Evolutionary conservation across 2,797 vertebrate genomes (phyloP), one percentile per base, ranked within the genome.

Genomic region (Pterois miles): DNA sequence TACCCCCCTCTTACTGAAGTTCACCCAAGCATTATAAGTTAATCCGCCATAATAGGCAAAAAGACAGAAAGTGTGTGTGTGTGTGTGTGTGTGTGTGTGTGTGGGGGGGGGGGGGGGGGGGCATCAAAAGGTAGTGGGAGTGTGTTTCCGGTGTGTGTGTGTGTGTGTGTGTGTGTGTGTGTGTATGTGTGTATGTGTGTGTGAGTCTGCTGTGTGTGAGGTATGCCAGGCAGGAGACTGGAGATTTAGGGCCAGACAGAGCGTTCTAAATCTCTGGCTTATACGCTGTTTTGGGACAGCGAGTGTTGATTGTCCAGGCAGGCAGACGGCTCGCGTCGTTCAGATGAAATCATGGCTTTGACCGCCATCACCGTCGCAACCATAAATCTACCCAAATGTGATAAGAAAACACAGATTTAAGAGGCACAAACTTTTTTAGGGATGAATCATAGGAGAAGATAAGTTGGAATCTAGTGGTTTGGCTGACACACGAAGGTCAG

Each of bases 21-120:
- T 92, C 94, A 94, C 94, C 91, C 94, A 95, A 95, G 94, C 94
- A 92, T 94, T 91, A 90, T 82, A 90, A 95, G 93, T 91, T 96
- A 95, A 96, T 96, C 94, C 93, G 22, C 85, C 83, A 89, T 96
- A 96, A 96, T 95, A 92, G 91, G 94, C 86, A 89, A 90, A 94
- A 93, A 88, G 86, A 89, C 81, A 81, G 81, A 89, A 87, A 69
- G 65, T 81, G 80, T 71, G 76, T 76, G 75, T 33, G 52, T 68
- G 83, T 53, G 48, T n/a, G 65, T 81, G 80, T 71, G 76, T 76
- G 75, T 33, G 52, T 68, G 83, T 53, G 48, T 57, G 74, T 69
- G 76, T 69, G 67, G 53, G 38, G 10, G 33, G 8, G 29, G 59
- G 36, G 13, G 22, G 34, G 74, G 69, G 59, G 77, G 82, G 73